Base-by-base conservation (phyloP, 37 sponge, comb jelly and placozoan genomes). In the Halichondria panicea region DNA sequence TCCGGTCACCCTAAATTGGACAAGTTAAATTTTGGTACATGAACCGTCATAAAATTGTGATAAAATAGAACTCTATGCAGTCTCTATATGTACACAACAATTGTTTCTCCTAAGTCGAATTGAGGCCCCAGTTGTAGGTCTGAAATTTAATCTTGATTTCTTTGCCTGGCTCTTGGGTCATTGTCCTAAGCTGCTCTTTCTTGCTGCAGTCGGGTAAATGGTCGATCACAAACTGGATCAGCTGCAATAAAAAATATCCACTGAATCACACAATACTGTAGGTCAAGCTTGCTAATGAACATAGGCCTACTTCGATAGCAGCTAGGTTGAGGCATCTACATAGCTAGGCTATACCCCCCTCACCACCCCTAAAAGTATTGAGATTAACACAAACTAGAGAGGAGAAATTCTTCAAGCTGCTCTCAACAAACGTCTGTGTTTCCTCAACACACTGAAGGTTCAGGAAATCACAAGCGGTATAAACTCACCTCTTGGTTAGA, bases 121-220 rank as follows among this genome's bases (percentile, higher is more conserved):
- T 95, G 22, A 95, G 58, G 56, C 85, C 89, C 96, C 96, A 95
- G 72, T 95, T 92, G 78, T 95, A 95, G 0, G 63, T 38, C 32
- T 50, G 72, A 46, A 80, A 95, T 60, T 82, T 86, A 8, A 95
- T 41, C 70, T 81, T 84, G 81, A 81, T 75, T n/a, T n/a, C n/a
- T 13, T 41, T 55, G 22, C 75, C 67, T 15, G 55, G 32, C 19
- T 64, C 48, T 25, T 66, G 56, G 32, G 86, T 38, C 40, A 91
- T 50, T 28, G 46, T 28, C 4, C 27, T 35, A 8, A 91, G 68
- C 25, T 42, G 24, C 22, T 60, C 24, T 62, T 75, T 87, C 76
- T 87, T 92, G 12, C 55, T 43, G 5, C 88, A 70, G 18, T 66
- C 55, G n/a, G 87, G 65, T 61, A 87, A 28, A 50, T 91, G 88